phyloP scores from a whole-genome alignment of 2,888 invertebrate genomes.

The Stenichneumon culpator region DNA sequence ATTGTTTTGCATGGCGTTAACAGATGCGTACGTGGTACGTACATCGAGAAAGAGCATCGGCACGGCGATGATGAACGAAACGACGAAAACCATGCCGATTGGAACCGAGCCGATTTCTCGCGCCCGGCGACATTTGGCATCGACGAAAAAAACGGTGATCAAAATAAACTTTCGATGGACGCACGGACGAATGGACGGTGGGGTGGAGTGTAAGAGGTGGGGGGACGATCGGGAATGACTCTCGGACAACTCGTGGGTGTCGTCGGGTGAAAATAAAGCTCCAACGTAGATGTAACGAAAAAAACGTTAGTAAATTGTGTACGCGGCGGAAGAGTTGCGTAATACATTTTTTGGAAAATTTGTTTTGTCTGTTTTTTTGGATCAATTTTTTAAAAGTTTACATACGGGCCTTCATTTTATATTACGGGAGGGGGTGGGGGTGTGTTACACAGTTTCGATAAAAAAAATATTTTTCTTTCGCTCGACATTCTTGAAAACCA shows the following conservation, averaged over 20 bases:
- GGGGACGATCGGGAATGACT: neutral
- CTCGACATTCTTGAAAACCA: too few relatives aligned
- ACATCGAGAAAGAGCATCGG: slow-evolving; percentile 11
- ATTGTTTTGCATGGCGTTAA: too few relatives aligned
- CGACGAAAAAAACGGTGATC: slow-evolving; percentile 45
- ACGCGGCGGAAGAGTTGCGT: neutral
- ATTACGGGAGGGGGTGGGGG: too few relatives aligned
- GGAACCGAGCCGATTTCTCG: slow-evolving; percentile 51
- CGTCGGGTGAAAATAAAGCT: neutral
- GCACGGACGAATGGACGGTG: neutral
- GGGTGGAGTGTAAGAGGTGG: neutral
- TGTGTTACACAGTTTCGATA: too few relatives aligned
- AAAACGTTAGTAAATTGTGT: neutral
- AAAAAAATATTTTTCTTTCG: too few relatives aligned
- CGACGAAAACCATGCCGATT: slow-evolving; percentile 41
- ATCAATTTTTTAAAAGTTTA: too few relatives aligned
- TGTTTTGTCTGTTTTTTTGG: too few relatives aligned
- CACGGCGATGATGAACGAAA: slow-evolving; percentile 12
- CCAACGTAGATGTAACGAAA: neutral
- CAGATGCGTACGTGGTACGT: neutral
- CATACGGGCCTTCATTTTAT: too few relatives aligned
- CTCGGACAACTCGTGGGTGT: slow-evolving; percentile 27
- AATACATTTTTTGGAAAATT: neutral
- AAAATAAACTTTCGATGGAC: slow-evolving; percentile 62
- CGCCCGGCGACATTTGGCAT: slow-evolving; percentile 60